Conservation (phyloP, 2,113 vertebrate genomes). For the Bujurquina vittata region DNA sequence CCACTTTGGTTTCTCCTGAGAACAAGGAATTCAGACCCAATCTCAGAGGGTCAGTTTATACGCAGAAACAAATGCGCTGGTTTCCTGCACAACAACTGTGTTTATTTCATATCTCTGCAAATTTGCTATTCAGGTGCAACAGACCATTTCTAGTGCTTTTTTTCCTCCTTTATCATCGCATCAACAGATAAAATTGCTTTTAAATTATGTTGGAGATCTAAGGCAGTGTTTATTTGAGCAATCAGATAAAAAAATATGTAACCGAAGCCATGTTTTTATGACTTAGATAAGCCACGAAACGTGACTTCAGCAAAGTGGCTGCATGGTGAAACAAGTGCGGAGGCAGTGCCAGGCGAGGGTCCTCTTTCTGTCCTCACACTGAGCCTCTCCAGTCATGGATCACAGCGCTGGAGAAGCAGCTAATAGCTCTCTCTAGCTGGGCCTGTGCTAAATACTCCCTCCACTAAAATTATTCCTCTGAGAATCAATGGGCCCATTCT, state of each 20-base stretch:
- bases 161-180: neutral
- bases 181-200: neutral
- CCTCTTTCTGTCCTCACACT: conserved; percentile 80
- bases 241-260: neutral
- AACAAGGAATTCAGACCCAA: conserved; percentile 62
- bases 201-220: neutral
- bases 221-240: conserved; percentile 10
- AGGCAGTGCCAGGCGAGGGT: conserved; percentile 72
- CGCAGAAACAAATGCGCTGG: conserved; percentile 6
- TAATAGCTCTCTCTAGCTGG: conserved; percentile 81
- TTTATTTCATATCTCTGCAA: neutral
- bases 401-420: conserved; percentile 82
- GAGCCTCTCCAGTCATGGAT: conserved; percentile 84
- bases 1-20: conserved; percentile 77
- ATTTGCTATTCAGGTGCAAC: neutral
- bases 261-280: conserved; percentile 9
- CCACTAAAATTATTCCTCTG: conserved; percentile 84
- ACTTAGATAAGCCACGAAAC: conserved; percentile 25
- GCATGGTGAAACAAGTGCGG: conserved; percentile 55
- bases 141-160: neutral
- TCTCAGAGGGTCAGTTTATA: conserved; percentile 40
- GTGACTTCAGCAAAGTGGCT: conserved; percentile 46
- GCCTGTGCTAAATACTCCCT: conserved; percentile 82
- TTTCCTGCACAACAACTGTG: conserved; percentile 13
- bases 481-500: conserved; percentile 87